Evolutionary conservation across 2,797 vertebrate genomes (phyloP).

Genomic region (Remorina albescens): DNA sequence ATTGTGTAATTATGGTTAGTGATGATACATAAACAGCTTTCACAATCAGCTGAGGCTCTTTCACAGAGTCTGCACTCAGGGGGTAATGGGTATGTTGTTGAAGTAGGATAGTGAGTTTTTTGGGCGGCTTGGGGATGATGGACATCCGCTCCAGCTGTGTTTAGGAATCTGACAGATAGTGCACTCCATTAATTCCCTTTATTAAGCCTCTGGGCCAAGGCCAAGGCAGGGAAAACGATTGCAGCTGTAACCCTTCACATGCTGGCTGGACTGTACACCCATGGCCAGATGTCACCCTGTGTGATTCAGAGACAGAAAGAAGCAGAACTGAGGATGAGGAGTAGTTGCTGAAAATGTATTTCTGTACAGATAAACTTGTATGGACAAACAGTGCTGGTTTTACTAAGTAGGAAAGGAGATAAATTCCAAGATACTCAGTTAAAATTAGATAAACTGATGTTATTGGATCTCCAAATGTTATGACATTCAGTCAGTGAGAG

Average conservation of each 20-base stretch:
- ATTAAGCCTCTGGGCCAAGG: constrained; percentile 86
- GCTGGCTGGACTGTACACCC: constrained; percentile 64
- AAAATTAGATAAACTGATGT: constrained; percentile 37
- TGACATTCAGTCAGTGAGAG: constrained; percentile 57
- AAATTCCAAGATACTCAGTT: constrained; percentile 12
- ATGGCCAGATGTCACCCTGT: constrained; percentile 60
- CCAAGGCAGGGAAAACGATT: constrained; percentile 82
- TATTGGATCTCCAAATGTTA: constrained; percentile 55
- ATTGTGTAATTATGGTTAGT: constrained; percentile 81
- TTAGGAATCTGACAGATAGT: constrained; percentile 89
- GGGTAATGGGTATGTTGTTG: constrained; percentile 73
- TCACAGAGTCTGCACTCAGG: constrained; percentile 77
- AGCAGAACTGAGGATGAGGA: constrained; percentile 35
- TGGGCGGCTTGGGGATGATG: constrained; percentile 80
- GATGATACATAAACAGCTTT: constrained; percentile 86
- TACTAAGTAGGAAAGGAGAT: constrained; percentile 7
- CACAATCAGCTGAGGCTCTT: constrained; percentile 84
- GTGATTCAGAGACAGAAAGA: constrained; percentile 39
- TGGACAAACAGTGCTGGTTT: not conserved
- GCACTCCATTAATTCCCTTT: constrained; percentile 89
- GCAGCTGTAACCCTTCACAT: constrained; percentile 85
- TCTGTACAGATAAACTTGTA: constrained; percentile 21
- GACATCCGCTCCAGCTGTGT: constrained; percentile 89
- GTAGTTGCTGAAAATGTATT: constrained; percentile 36
- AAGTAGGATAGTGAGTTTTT: constrained; percentile 79